These are phyloP conservation scores for Heliconius nattereri DNA, from an alignment of 1,140 invertebrate genomes.

Conservation along the genomic window DNA sequence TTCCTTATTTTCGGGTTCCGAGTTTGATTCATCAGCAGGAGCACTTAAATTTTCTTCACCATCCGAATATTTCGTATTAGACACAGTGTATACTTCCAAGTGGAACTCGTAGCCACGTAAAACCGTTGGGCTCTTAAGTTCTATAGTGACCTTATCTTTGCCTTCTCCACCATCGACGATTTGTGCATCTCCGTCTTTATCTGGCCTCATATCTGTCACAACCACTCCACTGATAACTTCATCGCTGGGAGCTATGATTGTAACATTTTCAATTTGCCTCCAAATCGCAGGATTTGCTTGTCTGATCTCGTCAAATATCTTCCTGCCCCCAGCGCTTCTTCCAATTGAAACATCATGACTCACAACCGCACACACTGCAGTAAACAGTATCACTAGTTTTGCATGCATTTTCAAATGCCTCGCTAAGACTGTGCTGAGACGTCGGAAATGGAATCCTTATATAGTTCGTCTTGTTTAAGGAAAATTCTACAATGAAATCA, in stretches of 20 bases:
- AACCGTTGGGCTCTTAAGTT: conserved; percentile 67
- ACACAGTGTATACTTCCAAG: conserved; percentile 55
- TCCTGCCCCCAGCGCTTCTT: conserved; percentile 45
- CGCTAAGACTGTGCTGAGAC: conserved; percentile 38
- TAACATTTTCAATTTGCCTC: conserved; percentile 61
- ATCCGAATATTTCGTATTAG: conserved; percentile 29
- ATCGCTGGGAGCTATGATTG: conserved; percentile 52
- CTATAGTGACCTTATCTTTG: conserved; percentile 63
- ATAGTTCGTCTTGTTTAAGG: conserved; percentile 57
- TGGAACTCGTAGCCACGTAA: conserved; percentile 68
- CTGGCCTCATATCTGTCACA: conserved; percentile 59
- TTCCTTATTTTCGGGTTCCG: conserved; percentile 13
- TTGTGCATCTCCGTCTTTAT: conserved; percentile 65
- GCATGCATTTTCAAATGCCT: conserved; percentile 52
- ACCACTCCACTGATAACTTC: conserved; percentile 62
- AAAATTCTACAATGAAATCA: conserved; percentile 60
- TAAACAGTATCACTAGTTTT: conserved; percentile 48
- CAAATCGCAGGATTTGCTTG: conserved; percentile 67
- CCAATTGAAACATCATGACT: conserved; percentile 57
- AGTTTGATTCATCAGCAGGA: neutral
- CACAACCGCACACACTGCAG: conserved; percentile 44
- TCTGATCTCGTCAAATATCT: conserved; percentile 57
- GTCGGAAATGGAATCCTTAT: conserved; percentile 43
- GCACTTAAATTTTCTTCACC: conserved; percentile 24
- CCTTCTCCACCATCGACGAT: conserved; percentile 64